Conservation (phyloP, 1,140 invertebrate genomes). For the Aphis craccivora region DNA sequence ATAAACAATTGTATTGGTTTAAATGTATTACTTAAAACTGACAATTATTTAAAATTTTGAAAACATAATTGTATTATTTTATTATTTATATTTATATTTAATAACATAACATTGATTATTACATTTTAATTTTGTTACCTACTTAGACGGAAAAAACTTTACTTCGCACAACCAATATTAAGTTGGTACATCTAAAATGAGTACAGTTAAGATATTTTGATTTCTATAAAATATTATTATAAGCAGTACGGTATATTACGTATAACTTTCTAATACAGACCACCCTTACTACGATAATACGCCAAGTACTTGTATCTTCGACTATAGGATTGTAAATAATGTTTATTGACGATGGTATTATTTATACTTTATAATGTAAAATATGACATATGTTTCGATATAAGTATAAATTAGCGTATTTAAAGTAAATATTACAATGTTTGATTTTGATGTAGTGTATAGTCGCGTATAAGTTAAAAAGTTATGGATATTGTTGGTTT, state of each 20-base stretch:
- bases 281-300: not conserved
- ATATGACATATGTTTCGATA: not conserved
- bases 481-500: not conserved
- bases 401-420: not conserved
- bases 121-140: too few species aligned
- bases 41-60: too few species aligned
- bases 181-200: not conserved
- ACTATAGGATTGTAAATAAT: not conserved
- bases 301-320: not conserved
- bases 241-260: not conserved
- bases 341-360: not conserved
- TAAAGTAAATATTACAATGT: not conserved
- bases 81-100: too few species aligned
- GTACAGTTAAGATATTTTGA: not conserved
- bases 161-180: not conserved
- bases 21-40: too few species aligned
- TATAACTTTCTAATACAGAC: not conserved
- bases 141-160: too few species aligned
- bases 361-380: not conserved
- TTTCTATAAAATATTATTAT: not conserved
- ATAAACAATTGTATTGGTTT: too few species aligned
- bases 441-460: not conserved
- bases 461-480: not conserved
- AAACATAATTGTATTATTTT: too few species aligned
- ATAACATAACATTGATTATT: too few species aligned